Conservation (phyloP, 2,797 vertebrate species). For the Onychomys torridus region DNA sequence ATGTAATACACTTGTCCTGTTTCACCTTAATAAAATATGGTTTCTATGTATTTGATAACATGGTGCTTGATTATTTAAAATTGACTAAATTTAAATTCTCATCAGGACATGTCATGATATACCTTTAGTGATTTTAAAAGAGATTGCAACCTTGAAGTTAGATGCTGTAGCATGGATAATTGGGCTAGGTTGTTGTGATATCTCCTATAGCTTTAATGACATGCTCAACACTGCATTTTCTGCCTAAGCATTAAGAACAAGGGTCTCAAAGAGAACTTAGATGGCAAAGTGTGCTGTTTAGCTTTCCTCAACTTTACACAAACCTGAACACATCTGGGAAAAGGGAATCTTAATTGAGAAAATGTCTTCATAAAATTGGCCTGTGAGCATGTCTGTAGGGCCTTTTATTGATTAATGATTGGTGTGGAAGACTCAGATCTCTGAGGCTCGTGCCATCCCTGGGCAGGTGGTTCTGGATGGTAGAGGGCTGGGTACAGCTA, state of each 20-base stretch:
- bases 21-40: not conserved
- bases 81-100: not conserved
- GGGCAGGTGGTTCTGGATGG: not conserved
- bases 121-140: not conserved
- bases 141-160: not conserved
- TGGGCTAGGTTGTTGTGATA: not conserved
- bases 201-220: not conserved
- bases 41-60: not conserved
- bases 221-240: not conserved
- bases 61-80: not conserved
- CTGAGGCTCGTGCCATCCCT: not conserved
- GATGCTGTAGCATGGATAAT: not conserved
- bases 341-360: not conserved
- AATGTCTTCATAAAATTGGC: not conserved
- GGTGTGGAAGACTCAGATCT: not conserved
- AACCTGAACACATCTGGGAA: not conserved
- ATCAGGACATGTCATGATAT: not conserved
- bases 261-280: not conserved
- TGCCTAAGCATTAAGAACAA: not conserved
- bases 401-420: not conserved
- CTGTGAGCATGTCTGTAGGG: not conserved
- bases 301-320: not conserved
- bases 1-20: too few species aligned
- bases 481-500: not conserved
- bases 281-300: not conserved